Conservation (phyloP, 2,113 vertebrate genomes). For the Prinia subflava region DNA sequence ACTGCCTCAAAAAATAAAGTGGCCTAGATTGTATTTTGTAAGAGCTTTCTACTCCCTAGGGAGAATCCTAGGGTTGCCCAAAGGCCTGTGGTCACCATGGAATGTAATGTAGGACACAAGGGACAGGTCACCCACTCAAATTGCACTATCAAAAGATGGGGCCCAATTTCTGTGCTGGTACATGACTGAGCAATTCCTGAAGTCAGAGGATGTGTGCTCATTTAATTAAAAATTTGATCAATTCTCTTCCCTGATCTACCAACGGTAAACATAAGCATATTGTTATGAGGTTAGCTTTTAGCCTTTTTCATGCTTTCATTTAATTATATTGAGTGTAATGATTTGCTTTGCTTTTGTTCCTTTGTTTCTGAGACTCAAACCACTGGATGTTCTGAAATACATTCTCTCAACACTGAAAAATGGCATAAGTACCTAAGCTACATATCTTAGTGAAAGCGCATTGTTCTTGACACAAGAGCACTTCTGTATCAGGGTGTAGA, state of each 20-base stretch:
- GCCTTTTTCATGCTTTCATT: not conserved
- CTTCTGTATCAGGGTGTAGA: not conserved
- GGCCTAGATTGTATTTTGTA: not conserved
- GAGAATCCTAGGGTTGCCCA: fast-evolving
- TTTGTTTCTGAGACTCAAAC: not conserved
- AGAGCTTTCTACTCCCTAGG: not conserved
- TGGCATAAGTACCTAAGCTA: not conserved
- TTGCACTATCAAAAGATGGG: not conserved
- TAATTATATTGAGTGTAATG: not conserved
- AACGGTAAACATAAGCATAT: not conserved
- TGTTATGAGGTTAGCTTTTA: not conserved
- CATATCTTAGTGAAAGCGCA: not conserved
- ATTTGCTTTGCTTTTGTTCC: not conserved
- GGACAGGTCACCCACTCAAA: not conserved
- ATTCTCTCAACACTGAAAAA: slow-evolving; percentile 27
- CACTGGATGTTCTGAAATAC: slow-evolving; percentile 14
- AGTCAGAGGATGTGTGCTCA: not conserved
- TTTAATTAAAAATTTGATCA: not conserved
- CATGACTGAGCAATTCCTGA: not conserved
- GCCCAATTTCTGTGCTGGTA: not conserved
- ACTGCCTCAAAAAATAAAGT: not conserved
- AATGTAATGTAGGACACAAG: not conserved
- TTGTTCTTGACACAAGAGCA: slow-evolving; percentile 45
- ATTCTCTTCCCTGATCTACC: not conserved
- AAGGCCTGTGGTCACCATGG: not conserved